Percentiles rank a stretch among this genome's conserved stretches.
Conservation (phyloP, 2,113 vertebrate genomes). For the Orcinus orca region DNA sequence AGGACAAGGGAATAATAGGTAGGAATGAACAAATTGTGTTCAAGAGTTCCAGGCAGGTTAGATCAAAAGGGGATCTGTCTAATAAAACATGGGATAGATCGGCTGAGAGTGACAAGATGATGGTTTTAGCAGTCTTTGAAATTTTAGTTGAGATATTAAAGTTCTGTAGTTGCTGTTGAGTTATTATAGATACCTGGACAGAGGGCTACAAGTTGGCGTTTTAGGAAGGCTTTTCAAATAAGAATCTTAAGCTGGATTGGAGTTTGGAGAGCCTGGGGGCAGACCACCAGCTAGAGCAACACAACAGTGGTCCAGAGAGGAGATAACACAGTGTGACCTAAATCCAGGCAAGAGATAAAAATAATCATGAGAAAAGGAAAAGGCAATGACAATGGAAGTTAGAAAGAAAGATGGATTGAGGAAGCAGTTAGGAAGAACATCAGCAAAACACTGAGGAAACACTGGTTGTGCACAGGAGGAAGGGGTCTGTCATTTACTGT, state of each 20-base stretch:
- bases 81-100: neutral
- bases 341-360: constrained; percentile 1
- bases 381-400: neutral
- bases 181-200: neutral
- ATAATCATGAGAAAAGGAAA: constrained; percentile 22
- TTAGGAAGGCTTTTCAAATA: constrained; percentile 29
- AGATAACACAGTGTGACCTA: neutral
- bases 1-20: neutral
- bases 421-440: neutral
- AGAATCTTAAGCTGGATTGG: constrained; percentile 17
- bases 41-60: neutral
- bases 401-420: neutral
- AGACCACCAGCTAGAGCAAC: neutral
- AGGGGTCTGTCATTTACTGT: neutral
- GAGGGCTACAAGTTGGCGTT: neutral
- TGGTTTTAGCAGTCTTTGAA: neutral
- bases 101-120: neutral
- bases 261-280: neutral
- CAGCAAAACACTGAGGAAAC: neutral
- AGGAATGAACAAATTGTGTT: neutral
- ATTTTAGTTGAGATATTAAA: neutral
- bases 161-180: constrained; percentile 16
- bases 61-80: neutral
- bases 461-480: neutral
- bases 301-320: constrained; percentile 4